Evolutionary conservation across 1,140 invertebrate genomes (phyloP), one percentile per base, ranked within the genome.

Genomic region (Thaumetopoea pityocampa): DNA sequence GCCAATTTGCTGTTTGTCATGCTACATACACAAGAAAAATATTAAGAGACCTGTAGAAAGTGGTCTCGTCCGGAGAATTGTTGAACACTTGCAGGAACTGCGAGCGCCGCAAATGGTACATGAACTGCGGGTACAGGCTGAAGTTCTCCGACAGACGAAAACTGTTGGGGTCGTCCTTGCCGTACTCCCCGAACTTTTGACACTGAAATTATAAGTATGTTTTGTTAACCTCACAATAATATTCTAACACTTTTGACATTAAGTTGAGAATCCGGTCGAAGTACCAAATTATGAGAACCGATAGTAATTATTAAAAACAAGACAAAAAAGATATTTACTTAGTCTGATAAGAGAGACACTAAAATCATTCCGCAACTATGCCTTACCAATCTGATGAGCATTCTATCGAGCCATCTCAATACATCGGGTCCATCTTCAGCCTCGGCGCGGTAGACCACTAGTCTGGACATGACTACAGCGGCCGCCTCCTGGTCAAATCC

Each of bases 21-120:
- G 9, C 4, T 10, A n/a, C 9, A 5, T 5, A 10, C 4, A 26
- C 4, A n/a, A 10, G 9, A 12, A 12, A 11, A 9, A 17, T 16
- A 30, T 28, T 22, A 36, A 18, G 59, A n/a, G 70, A 95, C 93
- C 96, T 92, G 76, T 99, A 99, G 86, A 98, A 99, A 38, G 97
- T 97, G 14, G 98, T 99, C 90, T 99, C 98, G 87, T 99, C 98
- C 0, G 98, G 98, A 32, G 97, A 99, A 88, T 99, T 99, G 84
- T 99, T 99, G 84, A 99, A 99, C n/a, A 99, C 98, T 90, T 99
- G 98, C 48, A 99, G 88, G 86, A 99, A 99, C 85, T 99, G 98
- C 23, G 98, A 99, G 50, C 98, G 89, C 45, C 98, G 88, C 52
- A 99, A 86, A 83, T 99, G 98, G 81, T 99, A 99, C 96, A 99